phyloP scores from a whole-genome alignment of 2,113 vertebrate genomes.

The Petrocephalus zakoni region DNA sequence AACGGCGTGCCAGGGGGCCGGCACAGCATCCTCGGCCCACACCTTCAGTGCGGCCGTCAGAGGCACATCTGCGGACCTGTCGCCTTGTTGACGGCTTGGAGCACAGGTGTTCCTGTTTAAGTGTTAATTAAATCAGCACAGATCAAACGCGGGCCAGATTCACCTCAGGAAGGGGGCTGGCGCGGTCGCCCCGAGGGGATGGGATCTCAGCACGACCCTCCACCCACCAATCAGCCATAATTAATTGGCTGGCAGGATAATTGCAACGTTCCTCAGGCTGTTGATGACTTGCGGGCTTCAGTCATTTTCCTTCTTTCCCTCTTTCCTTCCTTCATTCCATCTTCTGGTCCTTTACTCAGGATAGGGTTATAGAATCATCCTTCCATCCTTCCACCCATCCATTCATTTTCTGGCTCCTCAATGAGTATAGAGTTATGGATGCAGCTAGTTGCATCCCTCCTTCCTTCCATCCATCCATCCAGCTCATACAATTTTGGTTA shows the following conservation, averaged over 20 bases:
- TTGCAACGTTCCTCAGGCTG: conserved; percentile 13
- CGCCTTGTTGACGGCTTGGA: conserved; percentile 43
- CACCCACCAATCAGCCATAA: conserved; percentile 48
- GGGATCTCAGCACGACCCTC: conserved; percentile 37
- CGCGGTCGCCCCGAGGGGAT: conserved; percentile 34
- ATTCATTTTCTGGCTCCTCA: no score
- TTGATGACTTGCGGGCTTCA: background rate
- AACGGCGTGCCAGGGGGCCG: conserved; percentile 47
- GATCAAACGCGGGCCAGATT: conserved; percentile 54
- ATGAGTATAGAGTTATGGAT: no score
- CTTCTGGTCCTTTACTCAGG: background rate
- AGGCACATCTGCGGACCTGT: conserved; percentile 57
- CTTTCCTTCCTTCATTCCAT: background rate
- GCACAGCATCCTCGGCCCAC: conserved; percentile 26
- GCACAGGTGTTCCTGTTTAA: conserved; percentile 67
- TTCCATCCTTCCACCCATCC: background rate
- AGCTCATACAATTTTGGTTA: background rate
- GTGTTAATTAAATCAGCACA: conserved; percentile 65
- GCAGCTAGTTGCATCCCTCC: no score
- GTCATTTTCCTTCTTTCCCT: background rate
- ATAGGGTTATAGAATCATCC: background rate
- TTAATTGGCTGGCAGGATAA: conserved; percentile 44
- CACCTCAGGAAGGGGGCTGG: conserved; percentile 30
- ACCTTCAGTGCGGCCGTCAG: conserved; percentile 34
- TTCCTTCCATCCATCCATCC: no score